Evolutionary conservation across 2,888 invertebrate genomes (phyloP), one percentile per base, ranked within the genome.

Genomic region (Conus canariensis): DNA sequence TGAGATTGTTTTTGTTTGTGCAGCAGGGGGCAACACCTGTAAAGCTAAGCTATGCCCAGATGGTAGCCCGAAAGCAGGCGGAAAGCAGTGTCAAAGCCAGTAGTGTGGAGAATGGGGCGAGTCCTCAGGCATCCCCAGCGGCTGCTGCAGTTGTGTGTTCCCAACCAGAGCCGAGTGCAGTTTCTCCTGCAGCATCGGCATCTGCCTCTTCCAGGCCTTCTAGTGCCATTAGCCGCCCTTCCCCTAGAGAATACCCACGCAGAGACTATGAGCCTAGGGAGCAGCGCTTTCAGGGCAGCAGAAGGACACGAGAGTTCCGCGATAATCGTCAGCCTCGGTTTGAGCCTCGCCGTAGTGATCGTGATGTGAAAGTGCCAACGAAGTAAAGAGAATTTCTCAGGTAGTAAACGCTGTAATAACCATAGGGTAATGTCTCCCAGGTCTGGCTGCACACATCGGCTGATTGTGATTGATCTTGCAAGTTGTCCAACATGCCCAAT

Each of bases 221-320:
- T 45, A 64, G 67, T 87, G 87, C 87, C 87, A 87, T 30, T 67
- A 67, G 16, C 80, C 92, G 64, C 85, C 91, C 89, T 89, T 91
- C 83, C 90, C 91, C 58, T 85, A 91, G 88, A 67, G 90, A 88
- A n/a, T 90, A 88, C 60, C 82, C 83, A 30, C 91, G 92, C 16
- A 92, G 92, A 88, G 93, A 93, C 86, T 90, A 77, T 88, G 93
- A 94, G 67, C 92, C 92, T 10, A 93, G 92, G 64, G 95, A 94
- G 90, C 93, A 93, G 92, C 91, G 94, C 70, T 91, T 90, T 59
- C 97, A 98, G 98, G 91, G 99, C 98, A 94, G 98, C 98, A 94
- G 99, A 97, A 91, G 99, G 98, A 97, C 99, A 98, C 96, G 99
- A 99, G 92, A 99, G 96, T 94, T 99, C 98, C 97, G 99, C 93